Evolutionary conservation across 2,113 vertebrate species (phyloP).

Genomic region (Stegostoma tigrinum): DNA sequence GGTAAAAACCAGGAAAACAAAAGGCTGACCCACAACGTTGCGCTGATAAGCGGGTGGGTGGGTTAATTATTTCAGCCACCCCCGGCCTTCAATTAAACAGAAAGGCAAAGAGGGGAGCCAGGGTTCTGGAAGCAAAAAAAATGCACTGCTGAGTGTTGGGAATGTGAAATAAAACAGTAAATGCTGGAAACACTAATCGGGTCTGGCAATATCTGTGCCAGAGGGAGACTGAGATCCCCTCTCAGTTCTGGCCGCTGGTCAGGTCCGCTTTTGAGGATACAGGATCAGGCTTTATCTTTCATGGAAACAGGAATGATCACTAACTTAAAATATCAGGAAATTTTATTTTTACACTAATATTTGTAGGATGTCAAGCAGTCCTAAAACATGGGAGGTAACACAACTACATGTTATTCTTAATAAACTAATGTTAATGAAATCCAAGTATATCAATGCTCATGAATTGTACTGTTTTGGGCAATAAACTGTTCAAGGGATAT

Average conservation of each 20-base stretch:
- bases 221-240: not conserved
- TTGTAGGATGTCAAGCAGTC: not conserved
- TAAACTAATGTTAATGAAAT: not conserved
- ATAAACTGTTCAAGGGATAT: not conserved
- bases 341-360: not conserved
- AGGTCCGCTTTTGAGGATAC: not conserved
- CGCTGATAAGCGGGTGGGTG: too few species aligned
- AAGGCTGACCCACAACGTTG: not conserved
- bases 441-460: not conserved
- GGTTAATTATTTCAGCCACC: not conserved
- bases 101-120: not conserved
- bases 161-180: not conserved
- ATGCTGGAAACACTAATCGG: not conserved
- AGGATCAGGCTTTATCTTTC: not conserved
- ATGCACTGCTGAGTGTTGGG: not conserved
- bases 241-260: not conserved
- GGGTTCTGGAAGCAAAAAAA: not conserved
- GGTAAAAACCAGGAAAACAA: constrained; percentile 52
- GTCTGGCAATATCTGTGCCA: not conserved
- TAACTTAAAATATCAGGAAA: not conserved
- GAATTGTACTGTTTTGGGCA: not conserved
- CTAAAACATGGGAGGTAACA: not conserved
- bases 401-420: not conserved
- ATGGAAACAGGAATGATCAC: not conserved
- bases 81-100: not conserved